Evolutionary conservation across 2,797 vertebrate genomes (phyloP).

Genomic region (Peromyscus aztecus): DNA sequence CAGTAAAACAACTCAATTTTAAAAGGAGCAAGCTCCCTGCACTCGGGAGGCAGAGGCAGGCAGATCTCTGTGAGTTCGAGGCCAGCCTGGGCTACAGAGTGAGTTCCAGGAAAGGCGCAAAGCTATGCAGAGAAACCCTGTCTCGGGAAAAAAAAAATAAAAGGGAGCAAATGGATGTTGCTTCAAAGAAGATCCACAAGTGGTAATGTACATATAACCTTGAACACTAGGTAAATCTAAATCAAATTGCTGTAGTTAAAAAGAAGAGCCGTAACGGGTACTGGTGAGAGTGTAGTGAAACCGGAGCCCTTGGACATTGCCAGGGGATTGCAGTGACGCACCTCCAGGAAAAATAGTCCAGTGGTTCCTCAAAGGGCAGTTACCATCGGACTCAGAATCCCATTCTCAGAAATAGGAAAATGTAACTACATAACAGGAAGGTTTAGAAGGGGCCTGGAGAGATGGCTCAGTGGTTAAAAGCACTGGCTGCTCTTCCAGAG

Average conservation of each 20-base stretch:
- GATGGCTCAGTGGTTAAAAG: not conserved
- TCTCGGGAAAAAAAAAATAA: not conserved
- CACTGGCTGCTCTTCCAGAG: not conserved
- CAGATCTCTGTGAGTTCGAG: too few relatives aligned
- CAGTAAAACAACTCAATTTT: not conserved
- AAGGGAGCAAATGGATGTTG: not conserved
- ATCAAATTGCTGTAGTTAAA: not conserved
- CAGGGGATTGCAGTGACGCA: not conserved
- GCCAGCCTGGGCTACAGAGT: too few relatives aligned
- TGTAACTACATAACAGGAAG: not conserved
- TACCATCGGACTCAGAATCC: not conserved
- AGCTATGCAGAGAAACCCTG: too few relatives aligned
- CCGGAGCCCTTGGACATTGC: not conserved
- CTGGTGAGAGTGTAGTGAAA: not conserved
- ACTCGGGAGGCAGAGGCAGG: too few relatives aligned
- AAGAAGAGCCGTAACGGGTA: not conserved
- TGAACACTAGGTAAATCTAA: not conserved
- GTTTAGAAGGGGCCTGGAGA: not conserved
- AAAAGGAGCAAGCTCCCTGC: not conserved
- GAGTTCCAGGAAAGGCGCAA: too few relatives aligned
- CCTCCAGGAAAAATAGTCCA: not conserved
- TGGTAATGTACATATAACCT: not conserved
- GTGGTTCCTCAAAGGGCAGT: not conserved
- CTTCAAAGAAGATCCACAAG: not conserved
- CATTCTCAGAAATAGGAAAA: not conserved